A percentile compares a stretch with the other conserved stretches of the same genome.
These are phyloP conservation scores for Macropus fuliginosus DNA, from an alignment of 2,797 vertebrate species.

Conservation along the genomic window DNA sequence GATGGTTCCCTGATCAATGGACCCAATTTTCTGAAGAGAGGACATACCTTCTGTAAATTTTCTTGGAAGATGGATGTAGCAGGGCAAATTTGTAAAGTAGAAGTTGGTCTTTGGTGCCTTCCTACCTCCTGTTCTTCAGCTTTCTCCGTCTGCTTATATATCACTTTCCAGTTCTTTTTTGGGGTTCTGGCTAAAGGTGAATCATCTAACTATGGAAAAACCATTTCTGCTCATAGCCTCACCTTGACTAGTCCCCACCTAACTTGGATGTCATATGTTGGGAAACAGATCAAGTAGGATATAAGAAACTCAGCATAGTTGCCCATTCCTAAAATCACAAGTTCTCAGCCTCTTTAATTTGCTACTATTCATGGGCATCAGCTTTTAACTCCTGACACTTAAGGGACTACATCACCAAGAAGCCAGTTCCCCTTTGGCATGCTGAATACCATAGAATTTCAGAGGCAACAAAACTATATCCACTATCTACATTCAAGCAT, in stretches of 20 bases:
- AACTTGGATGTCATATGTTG: fast-evolving
- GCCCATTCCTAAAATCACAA: neutral
- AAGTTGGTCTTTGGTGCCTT: neutral
- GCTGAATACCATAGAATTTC: slow-evolving; percentile 19
- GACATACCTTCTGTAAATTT: neutral
- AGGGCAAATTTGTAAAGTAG: neutral
- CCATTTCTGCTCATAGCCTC: neutral
- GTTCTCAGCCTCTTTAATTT: neutral
- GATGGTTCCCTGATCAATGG: neutral
- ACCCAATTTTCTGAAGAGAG: neutral
- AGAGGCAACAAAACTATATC: slow-evolving; percentile 9
- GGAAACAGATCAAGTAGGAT: neutral
- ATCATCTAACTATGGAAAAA: neutral
- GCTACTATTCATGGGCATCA: neutral
- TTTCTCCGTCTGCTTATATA: neutral
- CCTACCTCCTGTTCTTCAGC: neutral
- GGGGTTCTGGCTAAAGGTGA: neutral
- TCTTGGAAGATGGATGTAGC: neutral
- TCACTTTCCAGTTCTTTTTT: neutral
- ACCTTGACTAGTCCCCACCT: neutral
- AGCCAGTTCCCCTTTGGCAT: neutral
- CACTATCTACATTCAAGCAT: slow-evolving; percentile 25
- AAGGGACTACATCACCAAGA: neutral
- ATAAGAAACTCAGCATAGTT: fast-evolving
- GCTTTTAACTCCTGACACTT: neutral